Percentiles rank a stretch among this genome's conserved stretches.
Evolutionary conservation across 2,113 vertebrate species (phyloP).

Genomic region (Sinocyclocheilus grahami): DNA sequence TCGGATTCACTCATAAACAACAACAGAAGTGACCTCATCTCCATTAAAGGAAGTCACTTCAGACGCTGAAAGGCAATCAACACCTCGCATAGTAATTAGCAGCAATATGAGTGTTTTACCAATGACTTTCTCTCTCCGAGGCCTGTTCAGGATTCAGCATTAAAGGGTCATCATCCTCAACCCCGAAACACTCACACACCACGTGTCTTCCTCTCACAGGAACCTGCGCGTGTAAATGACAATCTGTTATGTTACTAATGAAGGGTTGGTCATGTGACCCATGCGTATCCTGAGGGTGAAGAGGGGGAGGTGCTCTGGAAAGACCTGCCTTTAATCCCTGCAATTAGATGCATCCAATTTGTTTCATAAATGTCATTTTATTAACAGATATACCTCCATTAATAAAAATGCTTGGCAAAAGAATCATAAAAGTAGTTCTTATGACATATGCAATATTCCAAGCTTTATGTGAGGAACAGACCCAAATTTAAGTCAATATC

Average conservation of each 20-base stretch:
- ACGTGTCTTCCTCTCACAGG: conserved; percentile 52
- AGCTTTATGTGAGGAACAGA: neutral
- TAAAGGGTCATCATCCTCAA: conserved; percentile 59
- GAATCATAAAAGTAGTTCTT: neutral
- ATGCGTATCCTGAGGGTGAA: conserved; percentile 31
- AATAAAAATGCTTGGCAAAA: neutral
- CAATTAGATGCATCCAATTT: neutral
- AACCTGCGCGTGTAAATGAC: conserved; percentile 72
- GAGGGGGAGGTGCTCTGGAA: conserved; percentile 32
- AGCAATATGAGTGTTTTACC: conserved; percentile 55
- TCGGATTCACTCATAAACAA: conserved; percentile 37
- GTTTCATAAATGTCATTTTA: neutral
- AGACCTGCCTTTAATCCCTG: neutral
- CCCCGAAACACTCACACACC: conserved; percentile 54
- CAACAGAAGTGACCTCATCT: conserved; percentile 17
- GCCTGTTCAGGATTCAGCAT: conserved; percentile 62
- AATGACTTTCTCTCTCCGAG: conserved; percentile 60
- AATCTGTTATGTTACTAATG: conserved; percentile 74
- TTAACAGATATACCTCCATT: neutral
- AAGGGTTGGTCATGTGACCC: conserved; percentile 66
- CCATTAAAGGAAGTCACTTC: conserved; percentile 32
- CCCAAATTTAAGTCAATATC: neutral
- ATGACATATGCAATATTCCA: neutral
- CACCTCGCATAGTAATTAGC: conserved; percentile 53
- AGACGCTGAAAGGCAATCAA: conserved; percentile 43